phyloP scores from a whole-genome alignment of 2,888 invertebrate species.

The Anticlea derivata region DNA sequence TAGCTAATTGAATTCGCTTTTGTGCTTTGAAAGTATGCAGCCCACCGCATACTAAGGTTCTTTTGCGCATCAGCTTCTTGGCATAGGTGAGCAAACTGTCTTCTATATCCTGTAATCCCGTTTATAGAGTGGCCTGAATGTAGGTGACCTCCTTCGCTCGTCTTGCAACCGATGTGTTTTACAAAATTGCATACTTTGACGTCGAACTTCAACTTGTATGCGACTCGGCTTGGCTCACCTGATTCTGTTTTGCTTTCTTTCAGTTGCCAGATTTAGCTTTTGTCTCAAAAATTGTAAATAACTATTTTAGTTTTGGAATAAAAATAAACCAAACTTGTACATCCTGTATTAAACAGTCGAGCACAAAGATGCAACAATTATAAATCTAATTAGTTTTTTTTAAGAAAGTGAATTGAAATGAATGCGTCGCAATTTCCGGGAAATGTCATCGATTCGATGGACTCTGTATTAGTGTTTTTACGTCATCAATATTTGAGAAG shows the following conservation, averaged over 20 bases:
- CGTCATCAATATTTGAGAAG: background rate
- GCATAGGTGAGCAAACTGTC: slow-evolving; percentile 3
- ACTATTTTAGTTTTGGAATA: background rate
- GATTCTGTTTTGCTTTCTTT: slow-evolving; percentile 6
- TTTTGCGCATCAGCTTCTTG: background rate
- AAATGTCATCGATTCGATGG: too few species aligned
- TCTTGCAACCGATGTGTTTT: slow-evolving; percentile 51
- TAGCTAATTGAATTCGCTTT: too few species aligned
- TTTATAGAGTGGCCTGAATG: slow-evolving; percentile 34
- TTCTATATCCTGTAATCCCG: slow-evolving; percentile 8
- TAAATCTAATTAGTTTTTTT: too few species aligned
- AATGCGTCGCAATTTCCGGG: slow-evolving; percentile 21
- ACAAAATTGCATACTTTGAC: slow-evolving; percentile 58
- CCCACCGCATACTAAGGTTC: too few species aligned
- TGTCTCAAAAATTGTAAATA: background rate
- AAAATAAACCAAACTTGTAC: background rate
- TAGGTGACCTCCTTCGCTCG: slow-evolving; percentile 57
- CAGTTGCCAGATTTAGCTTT: slow-evolving; percentile 7
- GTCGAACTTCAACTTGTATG: slow-evolving; percentile 16
- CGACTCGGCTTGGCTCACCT: slow-evolving; percentile 16
- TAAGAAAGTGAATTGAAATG: slow-evolving; percentile 1
- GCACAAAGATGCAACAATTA: background rate
- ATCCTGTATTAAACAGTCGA: background rate
- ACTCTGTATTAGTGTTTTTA: background rate
- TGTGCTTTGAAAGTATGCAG: too few species aligned